These are phyloP conservation scores for Passer domesticus DNA, from an alignment of 2,113 vertebrate genomes.

Conservation along the genomic window DNA sequence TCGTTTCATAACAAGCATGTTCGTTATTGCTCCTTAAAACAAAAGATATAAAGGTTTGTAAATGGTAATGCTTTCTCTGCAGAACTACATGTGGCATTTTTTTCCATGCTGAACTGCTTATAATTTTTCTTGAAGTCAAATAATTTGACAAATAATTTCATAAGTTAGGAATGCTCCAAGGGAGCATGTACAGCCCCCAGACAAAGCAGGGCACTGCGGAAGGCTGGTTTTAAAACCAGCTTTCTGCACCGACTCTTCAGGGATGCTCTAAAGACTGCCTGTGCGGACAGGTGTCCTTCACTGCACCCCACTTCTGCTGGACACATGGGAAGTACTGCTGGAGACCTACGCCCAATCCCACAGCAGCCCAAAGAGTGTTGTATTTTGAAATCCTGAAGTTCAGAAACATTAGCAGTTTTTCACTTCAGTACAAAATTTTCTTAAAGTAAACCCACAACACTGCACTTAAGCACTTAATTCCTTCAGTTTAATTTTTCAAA, in stretches of 20 bases:
- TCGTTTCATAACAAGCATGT: fast-evolving
- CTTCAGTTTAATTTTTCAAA: not conserved
- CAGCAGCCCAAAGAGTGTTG: not conserved
- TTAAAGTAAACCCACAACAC: not conserved
- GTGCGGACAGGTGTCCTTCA: no score
- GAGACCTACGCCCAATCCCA: fast-evolving
- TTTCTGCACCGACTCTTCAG: not conserved
- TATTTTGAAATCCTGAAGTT: not conserved
- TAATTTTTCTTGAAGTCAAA: not conserved
- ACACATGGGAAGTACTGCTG: not conserved
- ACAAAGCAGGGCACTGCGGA: fast-evolving
- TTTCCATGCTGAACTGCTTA: not conserved
- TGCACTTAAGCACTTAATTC: not conserved
- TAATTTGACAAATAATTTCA: fast-evolving
- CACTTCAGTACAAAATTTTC: not conserved
- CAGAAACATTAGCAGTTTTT: not conserved
- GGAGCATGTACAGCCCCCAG: fast-evolving
- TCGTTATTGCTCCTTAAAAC: not conserved
- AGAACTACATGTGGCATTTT: not conserved
- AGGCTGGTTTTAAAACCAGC: not conserved
- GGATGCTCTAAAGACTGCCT: not conserved
- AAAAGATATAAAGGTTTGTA: not conserved
- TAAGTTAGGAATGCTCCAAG: not conserved
- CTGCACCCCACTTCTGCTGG: no score
- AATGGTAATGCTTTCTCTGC: not conserved